Evolutionary conservation across 2,888 invertebrate species (phyloP), one percentile per base, ranked within the genome.

Genomic region (Ommatoiulus sabulosus): DNA sequence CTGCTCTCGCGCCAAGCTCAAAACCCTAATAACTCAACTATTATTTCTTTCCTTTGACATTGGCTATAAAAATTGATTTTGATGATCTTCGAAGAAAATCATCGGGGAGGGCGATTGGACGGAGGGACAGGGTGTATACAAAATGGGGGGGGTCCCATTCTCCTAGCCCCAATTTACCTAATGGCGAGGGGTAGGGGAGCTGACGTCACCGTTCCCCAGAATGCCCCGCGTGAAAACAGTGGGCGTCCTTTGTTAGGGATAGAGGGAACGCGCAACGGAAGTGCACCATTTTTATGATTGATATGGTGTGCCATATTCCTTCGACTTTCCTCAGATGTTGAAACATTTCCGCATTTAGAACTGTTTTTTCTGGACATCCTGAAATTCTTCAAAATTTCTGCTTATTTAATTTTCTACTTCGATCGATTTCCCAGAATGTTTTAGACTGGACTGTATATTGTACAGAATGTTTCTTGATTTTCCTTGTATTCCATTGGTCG

Each of bases 21-120:
- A 52, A 52, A 52, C 52, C 52, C 52, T 52, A 52, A 52, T 52
- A 52, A 52, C 52, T 52, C 52, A 52, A 52, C 52, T 52, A 52
- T 52, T 52, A 52, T 52, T 52, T 52, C 52, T 52, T 52, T 52
- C 52, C 52, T 52, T 52, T 52, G 52, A 52, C 52, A 52, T 52
- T 17, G 52, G 15, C 52, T 52, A 52, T 52, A 52, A 52, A 52
- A 52, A 52, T 52, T 52, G 52, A 52, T 52, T 52, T 52, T 52
- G 52, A 52, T 52, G 52, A 52, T 52, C 52, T 52, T 52, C 52
- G 52, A 52, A 52, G 52, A 52, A 52, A 52, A 52, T 52, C 52
- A 52, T 52, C 12, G 52, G 52, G 52, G 52, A 52, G 52, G 52
- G 15, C 52, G 15, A 4, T 17, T 52, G 52, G 52, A 17, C 15